Base-by-base conservation (phyloP, 1,140 invertebrate genomes). In the Cryptotermes secundus region DNA sequence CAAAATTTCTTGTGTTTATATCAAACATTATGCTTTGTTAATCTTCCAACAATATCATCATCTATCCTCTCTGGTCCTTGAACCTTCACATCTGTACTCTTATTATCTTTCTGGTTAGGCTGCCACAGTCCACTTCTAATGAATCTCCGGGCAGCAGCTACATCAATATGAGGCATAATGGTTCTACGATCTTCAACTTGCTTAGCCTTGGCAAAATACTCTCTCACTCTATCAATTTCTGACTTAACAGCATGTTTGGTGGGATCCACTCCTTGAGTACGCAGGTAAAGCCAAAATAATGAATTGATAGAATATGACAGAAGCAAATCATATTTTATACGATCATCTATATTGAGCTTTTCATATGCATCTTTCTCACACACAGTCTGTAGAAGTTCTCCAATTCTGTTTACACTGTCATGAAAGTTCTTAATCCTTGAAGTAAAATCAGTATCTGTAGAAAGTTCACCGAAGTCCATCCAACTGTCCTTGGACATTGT, bases 301-400 rank as follows among this genome's bases (percentile, higher is more conserved):
- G 92, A 92, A 88, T 93, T 93, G 34, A 93, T 87, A 7, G 91
- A 88, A 86, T 92, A 93, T 0, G 90, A 89, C 22, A 92, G 87
- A 86, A 93, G 93, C 83, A 93, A 88, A 88, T 94, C 92, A 45
- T 91, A 90, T 88, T 93, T 92, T 34, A 93, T 91, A 88, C 91
- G 91, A 53, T 92, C 91, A 86, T 91, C 91, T n/a, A 90, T 84
- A 14, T 88, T 87, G 81, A 93, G 86, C 84, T 91, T 90, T 34
- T 91, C 89, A 80, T 91, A 90, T 45, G 91, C 88, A 59, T 90
- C 87, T 84, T 31, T 84, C 16, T 72, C 79, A 84, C 34, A 84
- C 12, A 38, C 38, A 31, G 12, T 79, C 16, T 84, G 24, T 45
- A 93, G 85, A n/a, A 90, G 87, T 86, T 90, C 86, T 85, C 91